Evolutionary conservation across 2,888 invertebrate genomes (phyloP).

Genomic region (Drosophila lutescens): DNA sequence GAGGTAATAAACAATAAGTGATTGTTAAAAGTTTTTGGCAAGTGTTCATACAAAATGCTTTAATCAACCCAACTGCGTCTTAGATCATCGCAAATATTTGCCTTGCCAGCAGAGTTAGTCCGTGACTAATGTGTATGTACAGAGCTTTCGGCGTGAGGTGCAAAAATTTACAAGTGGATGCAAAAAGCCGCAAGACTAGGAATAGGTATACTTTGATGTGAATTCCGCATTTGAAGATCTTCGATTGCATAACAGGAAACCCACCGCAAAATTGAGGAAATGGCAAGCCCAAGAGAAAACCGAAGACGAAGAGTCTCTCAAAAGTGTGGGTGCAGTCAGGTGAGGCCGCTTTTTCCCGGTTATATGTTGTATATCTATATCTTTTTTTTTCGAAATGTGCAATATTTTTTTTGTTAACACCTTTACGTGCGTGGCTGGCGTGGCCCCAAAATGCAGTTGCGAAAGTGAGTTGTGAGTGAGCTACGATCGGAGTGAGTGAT

Average conservation of each 20-base stretch:
- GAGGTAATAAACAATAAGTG: constrained; percentile 9
- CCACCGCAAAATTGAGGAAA: constrained; percentile 58
- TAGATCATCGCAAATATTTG: constrained; percentile 51
- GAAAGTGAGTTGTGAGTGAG: constrained; percentile 67
- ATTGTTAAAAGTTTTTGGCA: neutral
- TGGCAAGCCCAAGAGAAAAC: constrained; percentile 55
- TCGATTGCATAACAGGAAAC: constrained; percentile 58
- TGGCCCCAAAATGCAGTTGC: constrained; percentile 72
- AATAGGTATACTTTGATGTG: constrained; percentile 19
- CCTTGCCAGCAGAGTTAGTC: constrained; percentile 6
- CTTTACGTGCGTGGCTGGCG: constrained; percentile 66
- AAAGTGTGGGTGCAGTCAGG: constrained; percentile 59
- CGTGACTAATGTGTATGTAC: constrained; percentile 44
- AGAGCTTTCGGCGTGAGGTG: constrained; percentile 51
- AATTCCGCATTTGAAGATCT: constrained; percentile 27
- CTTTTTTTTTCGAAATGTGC: constrained; percentile 61
- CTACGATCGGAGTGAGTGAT: constrained; percentile 35
- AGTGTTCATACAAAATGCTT: neutral
- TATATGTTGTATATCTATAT: constrained; percentile 18
- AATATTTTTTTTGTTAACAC: constrained; percentile 60
- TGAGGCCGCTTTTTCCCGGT: constrained; percentile 47
- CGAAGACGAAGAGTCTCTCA: constrained; percentile 24
- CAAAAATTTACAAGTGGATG: constrained; percentile 63
- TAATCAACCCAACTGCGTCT: constrained; percentile 13
- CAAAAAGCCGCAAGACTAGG: constrained; percentile 38